Base-by-base conservation (phyloP, 2,113 vertebrate genomes). In the Toxotes jaculatrix region DNA sequence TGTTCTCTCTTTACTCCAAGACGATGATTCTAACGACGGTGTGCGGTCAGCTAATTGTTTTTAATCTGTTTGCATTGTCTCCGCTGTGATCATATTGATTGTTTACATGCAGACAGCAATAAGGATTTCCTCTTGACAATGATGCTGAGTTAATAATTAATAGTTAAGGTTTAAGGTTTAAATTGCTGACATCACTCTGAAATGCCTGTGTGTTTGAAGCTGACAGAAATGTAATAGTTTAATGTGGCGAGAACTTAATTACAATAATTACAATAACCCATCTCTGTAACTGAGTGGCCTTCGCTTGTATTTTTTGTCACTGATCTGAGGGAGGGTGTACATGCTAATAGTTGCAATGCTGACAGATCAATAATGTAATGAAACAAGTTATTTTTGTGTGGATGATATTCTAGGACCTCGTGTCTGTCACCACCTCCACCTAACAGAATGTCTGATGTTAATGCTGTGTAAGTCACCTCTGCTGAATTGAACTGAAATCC, bases 401-500 rank as follows among this genome's bases (percentile, higher is more conserved):
- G 31, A 0, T 0, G 42, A 21, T 31, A 16, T 2, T 42, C 4
- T 16, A 7, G 27, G 2, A 16, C 21, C 19, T 13, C 3, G 14
- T 74, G 4, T 16, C 42, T 9, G 31, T 61, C 27, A n/a, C 31
- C 70, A 57, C 53, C 53, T 68, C 14, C 43, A 61, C 16, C 23
- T 10, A 7, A 40, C 40, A 67, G 27, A 9, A n/a, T 11, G 19
- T 16, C 9, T 6, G 17, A 27, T 43, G 31, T 47, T 34, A 36
- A 47, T 31, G 23, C 21, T 55, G 14, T 42, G 51, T 36, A 67
- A 47, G 19, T 56, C 10, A 6, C 27, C 14, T 32, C 27, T 4
- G 17, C 27, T n/a, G 40, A n/a, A 7, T 13, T 51, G n/a, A 8
- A 17, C 1, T 66, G 21, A 55, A 56, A 27, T 31, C 36, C 32